Evolutionary conservation across 2,888 invertebrate species (phyloP).

Genomic region (Gortyna flavago): DNA sequence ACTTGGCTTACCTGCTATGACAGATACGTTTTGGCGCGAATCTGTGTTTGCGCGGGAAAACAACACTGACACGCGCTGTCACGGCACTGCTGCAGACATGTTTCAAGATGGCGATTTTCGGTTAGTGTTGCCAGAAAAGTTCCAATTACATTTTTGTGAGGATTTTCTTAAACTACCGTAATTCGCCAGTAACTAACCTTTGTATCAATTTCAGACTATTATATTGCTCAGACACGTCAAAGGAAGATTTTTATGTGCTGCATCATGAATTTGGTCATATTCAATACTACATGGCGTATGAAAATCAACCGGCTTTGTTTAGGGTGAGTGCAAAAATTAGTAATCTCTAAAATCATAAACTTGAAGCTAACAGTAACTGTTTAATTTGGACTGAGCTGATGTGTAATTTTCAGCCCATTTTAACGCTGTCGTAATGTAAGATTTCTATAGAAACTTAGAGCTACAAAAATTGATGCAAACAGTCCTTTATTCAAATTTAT

Average conservation of each 20-base stretch:
- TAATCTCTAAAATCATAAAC: no score
- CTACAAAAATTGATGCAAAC: no score
- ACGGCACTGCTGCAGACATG: conserved; percentile 94
- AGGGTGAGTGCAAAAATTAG: conserved; percentile 83
- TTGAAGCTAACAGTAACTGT: no score
- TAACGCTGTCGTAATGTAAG: no score
- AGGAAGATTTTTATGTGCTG: conserved; percentile 92
- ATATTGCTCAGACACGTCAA: conserved; percentile 90
- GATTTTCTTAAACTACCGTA: not conserved
- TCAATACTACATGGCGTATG: conserved; percentile 93
- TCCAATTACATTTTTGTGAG: not conserved
- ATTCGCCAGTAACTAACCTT: not conserved
- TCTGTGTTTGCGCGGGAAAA: conserved; percentile 85
- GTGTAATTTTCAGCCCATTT: no score
- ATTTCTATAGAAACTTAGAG: no score
- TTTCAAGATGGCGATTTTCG: conserved; percentile 91
- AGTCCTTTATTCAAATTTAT: no score
- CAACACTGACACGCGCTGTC: conserved; percentile 87
- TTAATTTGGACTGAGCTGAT: no score
- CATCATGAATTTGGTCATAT: conserved; percentile 94
- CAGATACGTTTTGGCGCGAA: conserved; percentile 91
- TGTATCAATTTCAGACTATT: conserved; percentile 87
- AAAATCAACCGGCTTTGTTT: conserved; percentile 91
- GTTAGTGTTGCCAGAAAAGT: conserved; percentile 77
- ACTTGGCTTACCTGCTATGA: conserved; percentile 91